These are phyloP conservation scores for Promerops cafer DNA, from an alignment of 2,113 vertebrate genomes.

Conservation along the genomic window DNA sequence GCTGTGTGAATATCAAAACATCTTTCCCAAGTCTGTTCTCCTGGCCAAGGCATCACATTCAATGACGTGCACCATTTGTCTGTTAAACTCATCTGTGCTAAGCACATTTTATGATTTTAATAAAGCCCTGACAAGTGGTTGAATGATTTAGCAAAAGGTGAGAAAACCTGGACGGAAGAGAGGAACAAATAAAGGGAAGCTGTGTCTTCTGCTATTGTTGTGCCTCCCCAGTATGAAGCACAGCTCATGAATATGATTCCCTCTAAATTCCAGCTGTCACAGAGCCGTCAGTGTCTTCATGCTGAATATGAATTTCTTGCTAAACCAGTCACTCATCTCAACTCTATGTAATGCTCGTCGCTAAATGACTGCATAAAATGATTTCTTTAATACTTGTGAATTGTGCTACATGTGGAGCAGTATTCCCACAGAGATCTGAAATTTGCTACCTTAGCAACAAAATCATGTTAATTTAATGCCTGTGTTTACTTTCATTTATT, in stretches of 20 bases:
- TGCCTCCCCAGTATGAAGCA: not conserved
- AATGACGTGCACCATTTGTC: not conserved
- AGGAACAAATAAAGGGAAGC: not conserved
- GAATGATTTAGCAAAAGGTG: not conserved
- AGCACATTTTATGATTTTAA: not conserved
- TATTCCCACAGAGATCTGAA: not conserved
- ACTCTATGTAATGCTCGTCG: not conserved
- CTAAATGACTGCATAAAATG: not conserved
- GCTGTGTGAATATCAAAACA: not conserved
- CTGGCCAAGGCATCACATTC: not conserved
- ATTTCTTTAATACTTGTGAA: not conserved
- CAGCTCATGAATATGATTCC: not conserved
- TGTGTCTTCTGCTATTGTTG: not conserved
- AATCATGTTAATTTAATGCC: not conserved
- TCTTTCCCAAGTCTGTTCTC: not conserved
- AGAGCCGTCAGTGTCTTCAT: not conserved
- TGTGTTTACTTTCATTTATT: not conserved
- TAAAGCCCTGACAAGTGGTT: not conserved
- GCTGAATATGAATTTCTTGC: not conserved
- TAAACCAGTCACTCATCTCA: constrained; percentile 2
- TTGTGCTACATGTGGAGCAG: not conserved
- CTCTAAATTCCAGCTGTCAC: not conserved
- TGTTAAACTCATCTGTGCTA: not conserved
- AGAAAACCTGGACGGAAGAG: not conserved
- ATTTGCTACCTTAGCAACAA: constrained; percentile 46